phyloP scores from a whole-genome alignment of 1,140 invertebrate species.

The Bombus superbus region DNA sequence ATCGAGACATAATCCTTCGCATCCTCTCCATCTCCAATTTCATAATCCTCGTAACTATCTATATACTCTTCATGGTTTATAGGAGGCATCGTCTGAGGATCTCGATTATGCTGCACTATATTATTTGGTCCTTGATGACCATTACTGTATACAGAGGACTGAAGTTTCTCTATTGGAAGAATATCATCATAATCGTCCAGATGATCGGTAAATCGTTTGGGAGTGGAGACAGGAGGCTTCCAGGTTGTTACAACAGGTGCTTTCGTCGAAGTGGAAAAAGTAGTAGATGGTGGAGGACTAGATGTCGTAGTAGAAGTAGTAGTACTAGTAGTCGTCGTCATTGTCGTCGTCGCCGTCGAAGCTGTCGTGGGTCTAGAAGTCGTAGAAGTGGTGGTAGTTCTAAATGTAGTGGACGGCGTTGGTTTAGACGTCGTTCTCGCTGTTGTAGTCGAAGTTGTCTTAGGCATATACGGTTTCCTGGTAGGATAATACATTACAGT shows the following conservation, averaged over 20 bases:
- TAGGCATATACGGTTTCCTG: slow-evolving; percentile 41
- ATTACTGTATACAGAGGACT: slow-evolving; percentile 27
- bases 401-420: slow-evolving; percentile 63
- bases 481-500: slow-evolving; percentile 66
- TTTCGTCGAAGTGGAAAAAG: slow-evolving; percentile 32
- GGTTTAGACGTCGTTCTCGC: slow-evolving; percentile 72
- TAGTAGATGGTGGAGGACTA: slow-evolving; percentile 40
- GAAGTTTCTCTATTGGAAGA: slow-evolving; percentile 70
- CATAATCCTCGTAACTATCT: slow-evolving; percentile 72
- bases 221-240: slow-evolving; percentile 67
- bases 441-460: slow-evolving; percentile 58
- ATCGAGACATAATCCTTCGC: slow-evolving; percentile 30
- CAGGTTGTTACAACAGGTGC: slow-evolving; percentile 74
- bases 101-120: slow-evolving; percentile 49
- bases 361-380: slow-evolving; percentile 68
- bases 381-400: slow-evolving; percentile 70
- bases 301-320: slow-evolving; percentile 73
- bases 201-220: slow-evolving; percentile 45
- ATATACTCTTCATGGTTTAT: slow-evolving; percentile 72
- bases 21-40: slow-evolving; percentile 45
- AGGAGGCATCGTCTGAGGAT: slow-evolving; percentile 42
- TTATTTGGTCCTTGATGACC: slow-evolving; percentile 53
- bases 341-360: slow-evolving; percentile 58
- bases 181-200: slow-evolving; percentile 69
- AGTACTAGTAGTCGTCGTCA: slow-evolving; percentile 62